Base-by-base conservation (phyloP, 1,140 invertebrate genomes). In the Psix sp. region DNA sequence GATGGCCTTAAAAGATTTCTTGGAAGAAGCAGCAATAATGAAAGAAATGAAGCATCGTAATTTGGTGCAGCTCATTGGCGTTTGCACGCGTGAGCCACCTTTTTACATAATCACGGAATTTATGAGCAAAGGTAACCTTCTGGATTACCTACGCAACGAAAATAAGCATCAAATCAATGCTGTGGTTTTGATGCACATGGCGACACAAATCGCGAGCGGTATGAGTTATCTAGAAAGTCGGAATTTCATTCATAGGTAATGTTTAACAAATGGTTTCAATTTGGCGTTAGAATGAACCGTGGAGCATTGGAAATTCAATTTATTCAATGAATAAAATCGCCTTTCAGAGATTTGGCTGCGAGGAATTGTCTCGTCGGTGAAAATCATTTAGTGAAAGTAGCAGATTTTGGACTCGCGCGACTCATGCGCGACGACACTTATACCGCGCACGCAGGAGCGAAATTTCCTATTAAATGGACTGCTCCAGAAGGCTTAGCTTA, bases 81-180 rank as follows among this genome's bases (percentile, higher is more conserved):
- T 99, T 18, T 99, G 98, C 88, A 99, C 97, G 0, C 88, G 97
- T 18, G 97, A 99, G 86, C 96, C 97, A 3, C 98, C 98, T 0
- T 99, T 99, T 87, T 99, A 99, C 85, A 99, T 99, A 77, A 98
- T 99, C 70, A 99, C 98, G 5, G 98, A 99, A 88, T 99, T 99
- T 84, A 99, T 99, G 98, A 94, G 94, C 46, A 95, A 97, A 79
- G 98, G 98, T 38, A 99, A 99, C 87, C 88, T 99, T 31, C 88
- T 99, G 13, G 98, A 99, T 86, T 99, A 98, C 86, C 85, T 99
- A 52, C 91, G 98, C 16, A 95, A 94, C 74, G 94, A 94, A 43
- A 96, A 93, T 80, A 93, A 94, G 70, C 93, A 96, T 71, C 93
- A 95, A 74, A 93, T 98, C 20, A 95, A 97, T 74, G 96, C 96